Evolutionary conservation across 2,113 vertebrate species (phyloP), one percentile per base, ranked within the genome.

Genomic region (Calypte anna): DNA sequence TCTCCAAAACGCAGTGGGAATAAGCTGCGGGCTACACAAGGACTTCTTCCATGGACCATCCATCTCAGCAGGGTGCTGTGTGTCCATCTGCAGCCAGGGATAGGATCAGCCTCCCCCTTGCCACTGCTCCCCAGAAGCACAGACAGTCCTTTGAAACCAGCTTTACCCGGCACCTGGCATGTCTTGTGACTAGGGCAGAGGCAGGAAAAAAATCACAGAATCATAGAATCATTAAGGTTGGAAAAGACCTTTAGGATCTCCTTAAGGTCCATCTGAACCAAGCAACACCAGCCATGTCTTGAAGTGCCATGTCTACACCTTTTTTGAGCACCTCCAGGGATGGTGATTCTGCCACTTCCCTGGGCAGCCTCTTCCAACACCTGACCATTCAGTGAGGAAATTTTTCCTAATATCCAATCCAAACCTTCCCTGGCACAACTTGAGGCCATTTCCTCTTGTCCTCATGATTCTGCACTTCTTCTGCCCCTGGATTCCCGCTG

Each of bases 101-200:
- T 69, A 36, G 76, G 54, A 62, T 82, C 25, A 40, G 27, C 7
- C 5, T 62, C 8, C 10, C 51, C 31, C 0, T 0, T 73, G n/a
- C 59, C 33, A 9, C 1, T 63, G 57, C 61, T 81, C 31, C 58
- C 33, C 63, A 82, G 61, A 62, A 84, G 68, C 40, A 20, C 18
- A 50, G 54, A 36, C 14, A 54, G 62, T 25, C 28, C 62, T 84
- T 80, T 12, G 31, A 78, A 86, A 44, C 40, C 50, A 64, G 58
- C 53, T 27, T 61, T 78, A 30, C 48, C 28, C 0, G 0, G n/a
- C 74, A 59, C 33, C n/a, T 28, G 64, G 27, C 7, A 1, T 53
- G 16, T 40, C 59, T 13, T 57, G 40, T 75, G n/a, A 54, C 27
- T 23, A 57, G 40, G n/a, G 51, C 36, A 84, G 54, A 81, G 54